Evolutionary conservation across 1,140 invertebrate genomes (phyloP).

Genomic region (Proctacanthus coquilletti): DNA sequence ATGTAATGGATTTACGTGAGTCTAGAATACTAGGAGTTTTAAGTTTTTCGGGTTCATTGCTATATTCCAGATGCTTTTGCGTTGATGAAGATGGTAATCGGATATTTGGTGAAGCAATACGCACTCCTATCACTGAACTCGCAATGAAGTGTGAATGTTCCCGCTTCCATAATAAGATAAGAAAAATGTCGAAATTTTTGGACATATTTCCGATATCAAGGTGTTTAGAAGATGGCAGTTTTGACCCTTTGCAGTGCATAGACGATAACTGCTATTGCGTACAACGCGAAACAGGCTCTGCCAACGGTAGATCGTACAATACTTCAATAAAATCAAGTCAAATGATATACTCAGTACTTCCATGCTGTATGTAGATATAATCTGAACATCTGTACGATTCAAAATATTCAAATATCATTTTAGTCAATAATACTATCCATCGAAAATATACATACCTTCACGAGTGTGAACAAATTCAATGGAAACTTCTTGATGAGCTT

Average conservation of each 20-base stretch:
- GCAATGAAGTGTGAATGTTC: slow-evolving; percentile 40
- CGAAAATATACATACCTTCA: not conserved
- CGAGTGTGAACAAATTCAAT: slow-evolving; percentile 5
- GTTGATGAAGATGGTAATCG: slow-evolving; percentile 35
- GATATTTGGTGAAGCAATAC: slow-evolving; percentile 40
- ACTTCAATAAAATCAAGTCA: no score
- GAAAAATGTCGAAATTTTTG: slow-evolving; percentile 12
- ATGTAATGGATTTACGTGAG: slow-evolving; percentile 30
- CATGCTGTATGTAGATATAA: slow-evolving; percentile 35
- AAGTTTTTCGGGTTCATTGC: slow-evolving; percentile 5
- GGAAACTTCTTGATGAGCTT: slow-evolving; percentile 4
- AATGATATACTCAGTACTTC: no score
- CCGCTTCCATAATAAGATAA: slow-evolving; percentile 26
- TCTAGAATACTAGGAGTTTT: not conserved
- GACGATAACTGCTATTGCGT: slow-evolving; percentile 37
- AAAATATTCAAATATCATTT: not conserved
- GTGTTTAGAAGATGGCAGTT: slow-evolving; percentile 37
- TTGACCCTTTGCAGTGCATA: slow-evolving; percentile 38
- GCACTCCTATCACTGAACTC: slow-evolving; percentile 24
- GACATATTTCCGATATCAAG: slow-evolving; percentile 14
- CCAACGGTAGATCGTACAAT: no score
- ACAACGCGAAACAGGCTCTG: slow-evolving; percentile 30
- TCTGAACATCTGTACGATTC: not conserved
- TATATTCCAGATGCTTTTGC: slow-evolving; percentile 40
- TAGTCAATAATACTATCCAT: slow-evolving; percentile 3